Base-by-base conservation (phyloP, 1,140 invertebrate species). In the Aphelinus certus region DNA sequence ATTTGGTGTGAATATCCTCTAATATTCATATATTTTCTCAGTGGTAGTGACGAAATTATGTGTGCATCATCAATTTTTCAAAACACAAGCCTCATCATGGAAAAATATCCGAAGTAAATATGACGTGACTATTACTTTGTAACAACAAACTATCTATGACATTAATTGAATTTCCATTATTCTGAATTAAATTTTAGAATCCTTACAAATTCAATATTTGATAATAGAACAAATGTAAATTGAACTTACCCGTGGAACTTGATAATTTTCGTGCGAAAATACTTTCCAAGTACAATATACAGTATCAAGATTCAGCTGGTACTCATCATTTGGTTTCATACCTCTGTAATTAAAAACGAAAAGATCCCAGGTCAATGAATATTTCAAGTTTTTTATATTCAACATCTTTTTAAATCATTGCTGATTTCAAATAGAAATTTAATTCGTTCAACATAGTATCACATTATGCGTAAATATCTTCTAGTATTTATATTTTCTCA, bases 11-110 rank as follows among this genome's bases (percentile, higher is more conserved):
- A 67, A 57, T 46, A 69, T 7, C 49, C n/a, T 51, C n/a, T 45
- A 47, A 49, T 60, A n/a, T 68, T 46, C 3, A 53, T 43, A 65
- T 26, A 42, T 48, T 47, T 47, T 68, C 3, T 74, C 85, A 86
- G 85, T 79, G 85, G 85, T 86, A 86, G 85, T 85, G 85, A 86
- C 85, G 85, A 85, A 82, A 72, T 75, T 57, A 60, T 70, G 64
- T 77, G 63, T 78, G 55, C 71, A 78, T 55, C 72, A 78, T 83
- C 70, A 56, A 73, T 68, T 69, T 71, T 77, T 79, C 80, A 77
- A 81, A 79, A 79, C 7, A 77, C 68, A 61, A 43, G 57, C 61
- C 79, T 72, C 84, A 84, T 85, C 84, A 86, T 80, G 68, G 51
- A 45, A 75, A 68, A 45, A 70, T 7, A 49, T 68, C 42, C 56